A percentile compares a stretch with the other conserved stretches of the same genome.
phyloP scores from a whole-genome alignment of 1,140 invertebrate genomes.

The Diprion similis region DNA sequence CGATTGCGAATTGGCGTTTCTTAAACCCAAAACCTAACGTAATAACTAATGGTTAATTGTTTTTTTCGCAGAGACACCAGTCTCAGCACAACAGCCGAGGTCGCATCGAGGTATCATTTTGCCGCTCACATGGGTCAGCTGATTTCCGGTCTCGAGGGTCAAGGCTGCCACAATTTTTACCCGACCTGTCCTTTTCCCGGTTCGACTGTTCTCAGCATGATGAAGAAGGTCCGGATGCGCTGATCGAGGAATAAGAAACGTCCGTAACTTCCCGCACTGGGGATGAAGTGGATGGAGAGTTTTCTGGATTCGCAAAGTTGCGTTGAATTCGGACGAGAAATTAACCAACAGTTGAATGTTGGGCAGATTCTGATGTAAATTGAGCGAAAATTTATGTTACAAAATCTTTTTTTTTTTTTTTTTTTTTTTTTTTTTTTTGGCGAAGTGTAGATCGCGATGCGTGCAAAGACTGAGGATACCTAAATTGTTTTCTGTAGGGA shows the following conservation, averaged over 20 bases:
- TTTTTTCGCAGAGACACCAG: slow-evolving; percentile 66
- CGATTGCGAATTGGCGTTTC: slow-evolving; percentile 6
- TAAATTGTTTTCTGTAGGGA: too few relatives aligned
- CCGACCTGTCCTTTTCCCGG: slow-evolving; percentile 73
- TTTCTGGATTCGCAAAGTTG: not conserved
- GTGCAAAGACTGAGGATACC: too few relatives aligned
- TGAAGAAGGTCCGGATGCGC: slow-evolving; percentile 69
- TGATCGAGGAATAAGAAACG: slow-evolving; percentile 33
- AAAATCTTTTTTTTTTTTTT: not conserved
- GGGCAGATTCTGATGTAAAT: too few relatives aligned
- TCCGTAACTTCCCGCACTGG: slow-evolving; percentile 25
- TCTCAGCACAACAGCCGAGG: slow-evolving; percentile 66
- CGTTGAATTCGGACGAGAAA: not conserved
- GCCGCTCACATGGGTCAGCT: slow-evolving; percentile 84
- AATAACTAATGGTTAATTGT: not conserved
- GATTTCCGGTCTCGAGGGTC: slow-evolving; percentile 72
- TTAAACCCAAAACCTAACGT: not conserved
- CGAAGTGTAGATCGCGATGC: too few relatives aligned
- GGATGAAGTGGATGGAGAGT: slow-evolving; percentile 43
- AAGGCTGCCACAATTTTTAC: slow-evolving; percentile 77
- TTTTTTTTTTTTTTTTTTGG: not conserved
- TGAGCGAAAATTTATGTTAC: not conserved
- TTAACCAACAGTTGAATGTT: too few relatives aligned
- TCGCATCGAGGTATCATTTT: slow-evolving; percentile 79
- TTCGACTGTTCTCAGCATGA: slow-evolving; percentile 70